These are phyloP conservation scores for Pseudochaenichthys georgianus DNA, from an alignment of 2,797 vertebrate genomes.

Conservation along the genomic window DNA sequence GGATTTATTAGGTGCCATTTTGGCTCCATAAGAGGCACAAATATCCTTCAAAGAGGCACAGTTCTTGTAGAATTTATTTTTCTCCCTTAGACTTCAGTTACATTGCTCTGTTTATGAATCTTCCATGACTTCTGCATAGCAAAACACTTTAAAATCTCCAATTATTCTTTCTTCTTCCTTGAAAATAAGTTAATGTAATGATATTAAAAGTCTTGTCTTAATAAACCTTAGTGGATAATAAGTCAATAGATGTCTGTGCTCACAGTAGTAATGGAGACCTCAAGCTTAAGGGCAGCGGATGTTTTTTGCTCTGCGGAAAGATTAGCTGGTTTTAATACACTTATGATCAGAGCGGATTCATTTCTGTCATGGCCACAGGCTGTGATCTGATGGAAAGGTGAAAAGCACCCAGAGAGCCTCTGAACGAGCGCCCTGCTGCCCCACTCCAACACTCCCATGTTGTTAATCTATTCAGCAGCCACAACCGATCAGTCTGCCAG, in stretches of 20 bases:
- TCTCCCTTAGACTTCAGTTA: constrained; percentile 3
- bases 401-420: constrained; percentile 26
- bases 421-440: constrained; percentile 9
- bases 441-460: constrained; percentile 38
- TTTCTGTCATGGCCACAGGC: constrained; percentile 39
- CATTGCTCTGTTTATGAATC: constrained; percentile 25
- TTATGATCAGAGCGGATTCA: constrained; percentile 27
- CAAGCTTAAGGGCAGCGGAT: constrained; percentile 32
- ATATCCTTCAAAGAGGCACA: constrained; percentile 4
- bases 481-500: constrained; percentile 40
- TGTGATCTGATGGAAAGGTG: constrained; percentile 45
- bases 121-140: constrained; percentile 11
- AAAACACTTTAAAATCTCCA: neutral
- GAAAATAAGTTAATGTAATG: constrained; percentile 7
- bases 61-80: neutral
- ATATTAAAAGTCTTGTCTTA: constrained; percentile 23
- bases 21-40: constrained; percentile 29
- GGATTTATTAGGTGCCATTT: constrained; percentile 39
- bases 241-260: constrained; percentile 36
- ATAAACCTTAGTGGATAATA: constrained; percentile 36
- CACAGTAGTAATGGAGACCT: constrained; percentile 37
- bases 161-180: neutral
- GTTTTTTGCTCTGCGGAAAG: constrained; percentile 42
- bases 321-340: constrained; percentile 56
- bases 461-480: constrained; percentile 51